These are phyloP conservation scores for Loris lydekkerianus DNA, from an alignment of 2,797 vertebrate genomes.

Conservation along the genomic window DNA sequence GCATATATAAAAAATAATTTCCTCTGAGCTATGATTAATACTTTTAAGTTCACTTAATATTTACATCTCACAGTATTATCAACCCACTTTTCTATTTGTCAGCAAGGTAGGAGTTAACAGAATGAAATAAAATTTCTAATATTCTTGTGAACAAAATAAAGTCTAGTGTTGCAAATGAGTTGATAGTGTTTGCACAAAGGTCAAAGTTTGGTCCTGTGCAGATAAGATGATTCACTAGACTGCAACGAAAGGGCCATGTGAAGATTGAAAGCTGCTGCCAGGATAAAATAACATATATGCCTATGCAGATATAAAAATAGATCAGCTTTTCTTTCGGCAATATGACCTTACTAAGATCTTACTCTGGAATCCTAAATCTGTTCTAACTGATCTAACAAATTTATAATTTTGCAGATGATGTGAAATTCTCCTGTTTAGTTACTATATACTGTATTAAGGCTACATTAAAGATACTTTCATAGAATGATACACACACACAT, in stretches of 20 bases:
- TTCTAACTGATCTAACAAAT: constrained; percentile 71
- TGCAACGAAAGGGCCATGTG: constrained; percentile 73
- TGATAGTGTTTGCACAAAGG: constrained; percentile 77
- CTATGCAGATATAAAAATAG: constrained; percentile 88
- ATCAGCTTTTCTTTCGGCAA: constrained; percentile 85
- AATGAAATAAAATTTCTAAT: constrained; percentile 66
- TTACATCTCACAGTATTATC: constrained; percentile 28
- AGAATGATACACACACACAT: constrained; percentile 61
- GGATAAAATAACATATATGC: constrained; percentile 82
- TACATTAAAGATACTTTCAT: constrained; percentile 52
- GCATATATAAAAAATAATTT: constrained; percentile 63
- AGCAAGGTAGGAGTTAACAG: constrained; percentile 79
- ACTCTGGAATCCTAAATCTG: constrained; percentile 85
- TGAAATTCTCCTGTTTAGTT: constrained; percentile 37
- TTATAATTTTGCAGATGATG: constrained; percentile 76
- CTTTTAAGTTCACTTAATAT: constrained; percentile 57
- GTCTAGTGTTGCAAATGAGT: constrained; percentile 69
- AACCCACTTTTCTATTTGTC: neutral
- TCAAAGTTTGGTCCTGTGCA: constrained; percentile 83
- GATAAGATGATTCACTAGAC: constrained; percentile 71
- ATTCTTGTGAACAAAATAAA: constrained; percentile 68
- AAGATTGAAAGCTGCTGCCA: constrained; percentile 76
- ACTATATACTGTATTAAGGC: constrained; percentile 50
- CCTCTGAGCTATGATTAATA: constrained; percentile 66
- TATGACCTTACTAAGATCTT: constrained; percentile 86